phyloP scores from a whole-genome alignment of 2,113 vertebrate genomes.

The Corythornis madagascariensis region DNA sequence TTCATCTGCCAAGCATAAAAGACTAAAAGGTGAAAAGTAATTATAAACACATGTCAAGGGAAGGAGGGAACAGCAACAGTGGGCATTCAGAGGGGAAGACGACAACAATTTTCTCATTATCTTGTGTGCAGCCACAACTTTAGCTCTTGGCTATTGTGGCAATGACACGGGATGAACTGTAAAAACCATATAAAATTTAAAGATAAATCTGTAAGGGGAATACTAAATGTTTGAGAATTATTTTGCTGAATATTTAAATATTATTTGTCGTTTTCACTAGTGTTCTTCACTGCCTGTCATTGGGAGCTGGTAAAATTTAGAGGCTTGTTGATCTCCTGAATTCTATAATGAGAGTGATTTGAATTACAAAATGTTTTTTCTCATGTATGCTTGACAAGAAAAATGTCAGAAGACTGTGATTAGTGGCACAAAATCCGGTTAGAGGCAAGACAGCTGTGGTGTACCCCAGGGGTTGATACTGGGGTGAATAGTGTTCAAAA shows the following conservation, averaged over 20 bases:
- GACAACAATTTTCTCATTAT: neutral
- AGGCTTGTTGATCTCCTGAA: neutral
- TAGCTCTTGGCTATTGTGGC: neutral
- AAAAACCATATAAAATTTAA: neutral
- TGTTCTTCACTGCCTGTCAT: neutral
- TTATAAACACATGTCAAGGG: neutral
- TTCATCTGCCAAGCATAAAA: neutral
- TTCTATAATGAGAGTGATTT: neutral
- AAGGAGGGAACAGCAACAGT: neutral
- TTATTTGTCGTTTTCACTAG: neutral
- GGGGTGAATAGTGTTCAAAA: neutral
- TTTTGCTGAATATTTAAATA: neutral
- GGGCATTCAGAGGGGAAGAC: neutral
- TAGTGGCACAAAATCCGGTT: neutral
- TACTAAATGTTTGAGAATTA: neutral
- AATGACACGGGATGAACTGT: neutral
- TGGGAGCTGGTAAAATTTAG: neutral
- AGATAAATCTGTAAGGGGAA: neutral
- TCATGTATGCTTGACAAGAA: neutral
- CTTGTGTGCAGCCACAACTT: neutral
- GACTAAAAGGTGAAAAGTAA: constrained; percentile 49
- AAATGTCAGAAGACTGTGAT: neutral
- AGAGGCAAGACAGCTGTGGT: neutral
- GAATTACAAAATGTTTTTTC: neutral
- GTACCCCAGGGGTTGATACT: neutral